Base-by-base conservation (phyloP, 2,113 vertebrate genomes). In the Hiodon tergisus region DNA sequence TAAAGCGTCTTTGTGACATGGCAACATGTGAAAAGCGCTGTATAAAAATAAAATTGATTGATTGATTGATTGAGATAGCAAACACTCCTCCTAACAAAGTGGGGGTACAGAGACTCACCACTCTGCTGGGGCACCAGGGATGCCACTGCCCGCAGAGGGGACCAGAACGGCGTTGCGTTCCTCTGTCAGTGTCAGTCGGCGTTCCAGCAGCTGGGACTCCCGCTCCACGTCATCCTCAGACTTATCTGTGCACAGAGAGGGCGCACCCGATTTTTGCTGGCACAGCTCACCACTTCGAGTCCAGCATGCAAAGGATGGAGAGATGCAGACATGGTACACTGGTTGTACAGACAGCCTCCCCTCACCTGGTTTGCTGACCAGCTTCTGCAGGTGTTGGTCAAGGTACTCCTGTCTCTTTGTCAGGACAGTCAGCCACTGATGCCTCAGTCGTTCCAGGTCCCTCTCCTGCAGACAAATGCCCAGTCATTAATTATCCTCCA, bases 101-200 rank as follows among this genome's bases (percentile, higher is more conserved):
- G 16, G 5, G 13, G 31, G 31, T 31, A 31, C 31, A 13, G 11
- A n/a, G 31, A 69, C 88, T 0, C 88, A 98, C 97, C 97, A 99
- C 73, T 98, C 95, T 0, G 97, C 97, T 0, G 97, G 96, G 7
- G 97, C 94, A 76, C 97, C 97, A 0, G 97, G 97, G 71, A 98
- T 99, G 3, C 95, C 97, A 7, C 97, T 98, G 85, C 97, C 96
- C 51, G 95, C 95, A 66, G 96, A 98, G 81, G 97, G 97, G 81
- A 99, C 95, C 94, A 99, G 94, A 0, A 98, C 96, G 0, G 97
- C 94, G 0, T 99, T 99, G 71, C 97, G 93, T 58, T 99, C 97
- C 78, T 99, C 97, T 0, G 96, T 99, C 0, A 99, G 90, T 0
- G 96, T 99, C 81, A 99, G 77, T 50, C 96, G 91, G 91, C 97